Evolutionary conservation across 2,888 invertebrate genomes (phyloP).

Genomic region (Meiosimyza platycephala): DNA sequence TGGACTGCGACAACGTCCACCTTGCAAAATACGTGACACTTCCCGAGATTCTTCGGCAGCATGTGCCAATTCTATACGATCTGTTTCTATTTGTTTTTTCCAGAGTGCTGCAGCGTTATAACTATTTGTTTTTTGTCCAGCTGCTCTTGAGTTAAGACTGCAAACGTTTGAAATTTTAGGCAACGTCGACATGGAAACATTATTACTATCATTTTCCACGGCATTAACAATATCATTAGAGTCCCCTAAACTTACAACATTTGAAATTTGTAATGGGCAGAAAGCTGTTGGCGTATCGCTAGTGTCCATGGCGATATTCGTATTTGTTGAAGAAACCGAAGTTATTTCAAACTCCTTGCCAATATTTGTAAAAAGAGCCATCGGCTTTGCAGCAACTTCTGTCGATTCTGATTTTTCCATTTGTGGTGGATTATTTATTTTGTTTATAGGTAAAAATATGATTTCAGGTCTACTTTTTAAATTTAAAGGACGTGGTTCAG

Average conservation of each 20-base stretch:
- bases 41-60: conserved; percentile 42
- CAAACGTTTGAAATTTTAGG: conserved; percentile 47
- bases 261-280: conserved; percentile 45
- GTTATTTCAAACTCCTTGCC: conserved; percentile 48
- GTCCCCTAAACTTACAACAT: conserved; percentile 44
- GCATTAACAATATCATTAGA: background rate
- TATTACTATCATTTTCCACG: background rate
- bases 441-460: conserved; percentile 32
- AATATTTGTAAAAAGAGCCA: conserved; percentile 44
- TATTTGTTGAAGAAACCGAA: conserved; percentile 46
- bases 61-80: conserved; percentile 40
- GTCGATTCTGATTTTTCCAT: background rate
- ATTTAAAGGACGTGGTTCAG: conserved; percentile 35
- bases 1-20: background rate
- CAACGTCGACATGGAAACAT: conserved; percentile 1
- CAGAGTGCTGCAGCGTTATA: conserved; percentile 35
- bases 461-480: background rate
- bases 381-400: background rate
- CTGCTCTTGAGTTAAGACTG: conserved; percentile 37
- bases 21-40: conserved; percentile 41
- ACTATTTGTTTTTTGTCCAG: background rate
- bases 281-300: background rate
- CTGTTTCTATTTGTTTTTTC: conserved; percentile 43
- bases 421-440: conserved; percentile 23
- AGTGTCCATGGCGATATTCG: background rate